Evolutionary conservation across 2,797 vertebrate genomes (phyloP).

Genomic region (Silurus lanzhouensis): DNA sequence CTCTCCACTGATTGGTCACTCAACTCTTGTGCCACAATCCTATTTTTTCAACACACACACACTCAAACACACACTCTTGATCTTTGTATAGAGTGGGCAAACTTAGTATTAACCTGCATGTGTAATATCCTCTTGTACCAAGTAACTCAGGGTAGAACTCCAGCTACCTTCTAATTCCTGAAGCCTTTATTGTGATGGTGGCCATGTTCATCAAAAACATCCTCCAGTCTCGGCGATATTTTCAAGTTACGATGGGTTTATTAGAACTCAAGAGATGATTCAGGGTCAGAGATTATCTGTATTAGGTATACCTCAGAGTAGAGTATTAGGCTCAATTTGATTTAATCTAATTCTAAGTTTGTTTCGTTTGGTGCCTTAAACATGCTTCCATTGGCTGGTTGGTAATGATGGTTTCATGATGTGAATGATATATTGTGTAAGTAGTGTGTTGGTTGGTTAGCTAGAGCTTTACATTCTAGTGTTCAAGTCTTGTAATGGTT

Average conservation of each 20-base stretch:
- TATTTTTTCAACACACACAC: slow-evolving; percentile 15
- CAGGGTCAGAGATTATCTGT: too few species aligned
- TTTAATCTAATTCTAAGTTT: too few species aligned
- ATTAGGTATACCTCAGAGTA: not conserved
- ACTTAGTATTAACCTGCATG: slow-evolving; percentile 60
- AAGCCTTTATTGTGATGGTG: not conserved
- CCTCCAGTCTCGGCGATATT: not conserved
- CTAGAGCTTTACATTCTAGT: not conserved
- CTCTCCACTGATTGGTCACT: slow-evolving; percentile 21
- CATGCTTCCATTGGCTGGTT: too few species aligned
- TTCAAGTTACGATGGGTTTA: too few species aligned
- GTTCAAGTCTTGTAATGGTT: too few species aligned
- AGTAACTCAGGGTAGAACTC: slow-evolving; percentile 1
- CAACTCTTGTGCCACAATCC: slow-evolving; percentile 21
- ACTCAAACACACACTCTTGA: not conserved
- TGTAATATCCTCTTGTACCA: not conserved
- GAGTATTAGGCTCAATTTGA: not conserved
- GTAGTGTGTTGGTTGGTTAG: not conserved
- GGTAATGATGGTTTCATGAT: too few species aligned
- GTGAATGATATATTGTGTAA: not conserved
- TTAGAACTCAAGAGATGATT: too few species aligned
- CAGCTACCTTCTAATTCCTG: not conserved
- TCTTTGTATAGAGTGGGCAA: not conserved
- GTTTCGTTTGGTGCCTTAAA: too few species aligned
- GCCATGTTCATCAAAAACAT: not conserved